Base-by-base conservation (phyloP, 92 coral and sea anemone species). In the Galaxea fascicularis region DNA sequence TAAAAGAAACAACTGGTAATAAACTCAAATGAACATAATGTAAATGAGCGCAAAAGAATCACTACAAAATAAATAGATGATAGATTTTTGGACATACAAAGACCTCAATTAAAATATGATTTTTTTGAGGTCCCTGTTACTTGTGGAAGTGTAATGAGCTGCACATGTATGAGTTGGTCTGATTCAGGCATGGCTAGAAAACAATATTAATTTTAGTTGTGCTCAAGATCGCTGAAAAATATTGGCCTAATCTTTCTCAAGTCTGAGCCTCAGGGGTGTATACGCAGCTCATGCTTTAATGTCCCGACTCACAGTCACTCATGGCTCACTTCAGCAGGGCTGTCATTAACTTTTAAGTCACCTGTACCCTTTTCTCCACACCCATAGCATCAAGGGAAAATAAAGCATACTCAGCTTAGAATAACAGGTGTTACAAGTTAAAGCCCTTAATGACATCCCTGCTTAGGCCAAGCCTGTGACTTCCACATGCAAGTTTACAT, bases 131-230 rank as follows among this genome's bases (percentile, higher is more conserved):
- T 39, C 74, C 74, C 39, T 69, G 53, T 69, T 35, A 69, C 25
- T 39, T 35, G 74, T 35, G 25, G 54, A 69, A 69, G 26, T 35
- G 17, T 69, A 14, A 35, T 65, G 46, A 69, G 53, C 74, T 69
- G 74, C 26, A 20, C 74, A 69, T 69, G 54, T 16, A 26, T 35
- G 53, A 69, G 74, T 69, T 69, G 74, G 74, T 69, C 53, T 2
- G 10, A 35, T 69, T 69, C 52, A 35, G 74, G 9, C 53, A 20
- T 69, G 6, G 27, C 74, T 44, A 65, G 71, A 31, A 26, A 63
- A 63, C 69, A 67, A 28, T 13, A 67, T n/a, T n/a, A n/a, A n/a
- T n/a, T 67, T 67, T 67, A 67, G 73, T 45, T 67, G 73, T 67
- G 73, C n/a, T n/a, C n/a, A n/a, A n/a, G n/a, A n/a, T n/a, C n/a